A percentile compares a stretch with the other conserved stretches of the same genome.
phyloP scores from a whole-genome alignment of 2,888 invertebrate genomes.

The Dyspetes luteomarginatus region DNA sequence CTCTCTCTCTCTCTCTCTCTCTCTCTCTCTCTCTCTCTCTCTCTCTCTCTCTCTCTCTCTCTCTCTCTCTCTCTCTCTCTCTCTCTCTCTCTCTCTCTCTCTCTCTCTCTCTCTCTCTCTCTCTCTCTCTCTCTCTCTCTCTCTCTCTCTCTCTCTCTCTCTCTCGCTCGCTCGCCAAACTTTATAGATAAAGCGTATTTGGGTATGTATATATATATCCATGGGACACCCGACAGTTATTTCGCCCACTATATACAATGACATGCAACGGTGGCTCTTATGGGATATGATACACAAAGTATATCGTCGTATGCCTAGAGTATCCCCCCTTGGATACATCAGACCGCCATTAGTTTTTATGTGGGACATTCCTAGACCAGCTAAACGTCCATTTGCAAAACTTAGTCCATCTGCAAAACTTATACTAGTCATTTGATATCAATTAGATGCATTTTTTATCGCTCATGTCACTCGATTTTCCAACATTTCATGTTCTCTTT shows the following conservation, averaged over 20 bases:
- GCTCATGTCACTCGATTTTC: too few species aligned
- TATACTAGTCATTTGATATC: too few species aligned
- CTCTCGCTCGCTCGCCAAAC: slow-evolving; percentile 34
- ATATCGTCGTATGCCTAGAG: not conserved
- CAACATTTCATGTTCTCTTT: too few species aligned
- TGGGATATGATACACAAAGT: not conserved
- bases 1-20: slow-evolving; percentile 39
- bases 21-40: slow-evolving; percentile 39
- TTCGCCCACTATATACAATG: not conserved
- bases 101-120: slow-evolving; percentile 39
- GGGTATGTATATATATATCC: not conserved
- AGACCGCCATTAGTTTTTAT: not conserved
- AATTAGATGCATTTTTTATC: too few species aligned
- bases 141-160: slow-evolving; percentile 40
- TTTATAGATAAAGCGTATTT: not conserved
- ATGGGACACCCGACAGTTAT: too few species aligned
- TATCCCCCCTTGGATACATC: not conserved
- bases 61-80: slow-evolving; percentile 39
- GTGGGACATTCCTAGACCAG: not conserved
- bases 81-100: slow-evolving; percentile 39
- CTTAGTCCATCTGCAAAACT: too few species aligned
- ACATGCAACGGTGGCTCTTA: not conserved
- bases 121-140: slow-evolving; percentile 39
- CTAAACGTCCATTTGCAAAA: too few species aligned
- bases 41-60: slow-evolving; percentile 39